These are phyloP conservation scores for Dolichomitus sp. DNA, from an alignment of 2,888 invertebrate genomes.

Conservation along the genomic window DNA sequence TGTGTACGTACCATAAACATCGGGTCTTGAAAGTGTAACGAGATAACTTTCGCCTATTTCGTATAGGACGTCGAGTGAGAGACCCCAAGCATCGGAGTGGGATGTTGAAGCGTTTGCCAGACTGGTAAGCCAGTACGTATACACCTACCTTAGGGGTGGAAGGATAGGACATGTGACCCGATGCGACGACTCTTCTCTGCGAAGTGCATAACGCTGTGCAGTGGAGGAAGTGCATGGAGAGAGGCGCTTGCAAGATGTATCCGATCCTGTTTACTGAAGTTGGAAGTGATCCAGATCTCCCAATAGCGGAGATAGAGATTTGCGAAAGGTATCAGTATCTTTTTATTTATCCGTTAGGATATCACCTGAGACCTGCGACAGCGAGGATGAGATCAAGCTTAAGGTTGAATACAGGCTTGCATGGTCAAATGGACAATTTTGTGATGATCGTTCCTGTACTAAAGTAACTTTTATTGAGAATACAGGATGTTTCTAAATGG, in stretches of 20 bases:
- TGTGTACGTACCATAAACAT: constrained; percentile 72
- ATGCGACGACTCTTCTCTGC: constrained; percentile 5
- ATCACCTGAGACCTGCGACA: background rate
- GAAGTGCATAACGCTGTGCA: constrained; percentile 7
- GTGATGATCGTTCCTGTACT: background rate
- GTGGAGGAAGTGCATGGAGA: background rate
- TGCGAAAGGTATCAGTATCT: constrained; percentile 26
- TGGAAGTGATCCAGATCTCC: constrained; percentile 28
- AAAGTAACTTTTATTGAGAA: background rate
- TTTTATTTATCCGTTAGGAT: constrained; percentile 5
- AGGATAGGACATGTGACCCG: constrained; percentile 41
- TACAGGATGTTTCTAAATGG: no score
- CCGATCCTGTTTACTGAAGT: constrained; percentile 53
- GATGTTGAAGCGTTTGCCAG: constrained; percentile 49
- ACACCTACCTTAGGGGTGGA: constrained; percentile 14
- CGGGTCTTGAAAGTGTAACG: constrained; percentile 70
- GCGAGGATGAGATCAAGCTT: background rate
- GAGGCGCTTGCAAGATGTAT: constrained; percentile 21
- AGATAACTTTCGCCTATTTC: constrained; percentile 72
- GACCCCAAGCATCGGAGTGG: constrained; percentile 35
- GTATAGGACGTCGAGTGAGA: constrained; percentile 21
- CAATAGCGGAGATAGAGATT: constrained; percentile 23
- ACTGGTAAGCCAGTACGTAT: constrained; percentile 9
- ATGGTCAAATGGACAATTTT: background rate
- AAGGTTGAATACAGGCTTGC: background rate